These are phyloP conservation scores for Picathartes gymnocephalus DNA, from an alignment of 2,113 vertebrate genomes.

Conservation along the genomic window DNA sequence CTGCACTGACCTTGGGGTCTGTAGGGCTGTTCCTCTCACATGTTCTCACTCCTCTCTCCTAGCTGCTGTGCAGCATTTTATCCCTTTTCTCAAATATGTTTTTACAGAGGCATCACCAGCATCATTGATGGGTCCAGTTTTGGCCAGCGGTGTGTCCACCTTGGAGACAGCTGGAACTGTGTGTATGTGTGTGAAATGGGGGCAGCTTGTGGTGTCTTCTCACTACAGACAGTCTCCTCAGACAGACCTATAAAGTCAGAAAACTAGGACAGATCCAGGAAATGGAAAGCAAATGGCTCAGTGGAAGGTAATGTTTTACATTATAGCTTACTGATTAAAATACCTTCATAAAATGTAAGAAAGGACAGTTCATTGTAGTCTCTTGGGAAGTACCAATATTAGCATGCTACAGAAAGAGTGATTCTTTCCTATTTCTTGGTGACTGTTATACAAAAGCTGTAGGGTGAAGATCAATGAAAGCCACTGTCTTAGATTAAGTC, in stretches of 20 bases:
- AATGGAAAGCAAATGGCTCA: background rate
- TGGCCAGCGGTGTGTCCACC: background rate
- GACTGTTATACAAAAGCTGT: background rate
- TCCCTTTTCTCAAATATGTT: background rate
- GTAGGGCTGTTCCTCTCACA: background rate
- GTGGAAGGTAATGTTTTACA: background rate
- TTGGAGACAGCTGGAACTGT: background rate
- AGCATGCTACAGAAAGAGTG: background rate
- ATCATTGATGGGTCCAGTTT: background rate
- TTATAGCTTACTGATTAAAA: background rate
- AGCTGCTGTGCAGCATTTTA: background rate
- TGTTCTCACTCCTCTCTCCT: background rate
- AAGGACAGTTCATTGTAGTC: background rate
- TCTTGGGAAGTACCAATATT: background rate
- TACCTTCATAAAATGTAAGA: background rate
- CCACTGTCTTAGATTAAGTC: background rate
- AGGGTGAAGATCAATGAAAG: background rate
- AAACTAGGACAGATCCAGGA: background rate
- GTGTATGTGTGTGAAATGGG: accelerated
- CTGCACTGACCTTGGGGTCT: background rate
- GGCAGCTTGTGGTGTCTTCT: background rate
- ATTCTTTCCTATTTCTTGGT: background rate
- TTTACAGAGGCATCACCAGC: background rate
- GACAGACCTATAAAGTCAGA: background rate
- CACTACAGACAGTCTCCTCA: background rate